Conservation (phyloP, 2,888 invertebrate genomes). For the Ochlodes sylvanus region DNA sequence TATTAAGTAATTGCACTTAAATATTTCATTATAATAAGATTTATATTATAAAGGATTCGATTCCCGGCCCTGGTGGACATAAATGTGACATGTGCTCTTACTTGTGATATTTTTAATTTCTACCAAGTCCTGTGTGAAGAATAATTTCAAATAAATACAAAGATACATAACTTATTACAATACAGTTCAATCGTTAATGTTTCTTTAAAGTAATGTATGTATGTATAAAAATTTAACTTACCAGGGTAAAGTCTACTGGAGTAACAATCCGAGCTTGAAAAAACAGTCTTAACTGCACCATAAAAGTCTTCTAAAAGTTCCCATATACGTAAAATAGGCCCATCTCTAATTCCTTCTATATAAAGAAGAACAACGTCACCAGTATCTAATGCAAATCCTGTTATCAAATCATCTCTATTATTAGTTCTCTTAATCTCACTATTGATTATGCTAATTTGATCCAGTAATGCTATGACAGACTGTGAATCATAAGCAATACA, state of each 20-base stretch:
- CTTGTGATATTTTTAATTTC: too few species aligned
- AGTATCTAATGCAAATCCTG: constrained; percentile 72
- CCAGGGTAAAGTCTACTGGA: constrained; percentile 66
- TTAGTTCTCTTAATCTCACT: constrained; percentile 46
- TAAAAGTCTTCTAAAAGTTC: constrained; percentile 63
- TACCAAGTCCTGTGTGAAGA: too few species aligned
- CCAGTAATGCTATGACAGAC: constrained; percentile 52
- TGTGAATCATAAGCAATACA: constrained; percentile 54
- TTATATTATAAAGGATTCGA: too few species aligned
- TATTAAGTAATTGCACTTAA: too few species aligned
- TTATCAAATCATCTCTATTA: constrained; percentile 53
- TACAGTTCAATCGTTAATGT: too few species aligned
- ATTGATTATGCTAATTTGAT: constrained; percentile 60
- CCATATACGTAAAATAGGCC: constrained; percentile 65
- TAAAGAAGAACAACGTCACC: constrained; percentile 62
- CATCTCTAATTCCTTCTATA: constrained; percentile 69
- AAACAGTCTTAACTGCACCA: constrained; percentile 58
- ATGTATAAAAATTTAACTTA: constrained; percentile 42
- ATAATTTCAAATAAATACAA: too few species aligned
- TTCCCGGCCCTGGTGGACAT: too few species aligned
- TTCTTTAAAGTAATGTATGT: too few species aligned
- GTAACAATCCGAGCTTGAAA: constrained; percentile 64
- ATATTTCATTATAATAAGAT: too few species aligned
- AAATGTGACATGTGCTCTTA: too few species aligned
- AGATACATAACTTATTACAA: too few species aligned